Percentiles rank a stretch among this genome's conserved stretches.
Evolutionary conservation across 2,797 vertebrate species (phyloP).

Genomic region (Malacoctenus gilli): DNA sequence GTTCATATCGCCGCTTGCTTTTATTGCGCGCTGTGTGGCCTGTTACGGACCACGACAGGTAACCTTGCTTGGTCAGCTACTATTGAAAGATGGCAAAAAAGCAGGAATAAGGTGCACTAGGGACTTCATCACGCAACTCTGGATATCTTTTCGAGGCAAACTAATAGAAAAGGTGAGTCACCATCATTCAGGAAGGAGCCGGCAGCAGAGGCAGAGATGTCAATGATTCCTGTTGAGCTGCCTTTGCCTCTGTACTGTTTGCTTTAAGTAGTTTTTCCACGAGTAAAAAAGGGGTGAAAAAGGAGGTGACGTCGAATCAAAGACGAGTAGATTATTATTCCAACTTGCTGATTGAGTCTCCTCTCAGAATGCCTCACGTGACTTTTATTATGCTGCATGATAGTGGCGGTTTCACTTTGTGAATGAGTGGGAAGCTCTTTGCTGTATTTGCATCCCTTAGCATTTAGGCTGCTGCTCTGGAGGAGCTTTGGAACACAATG

Average conservation of each 20-base stretch:
- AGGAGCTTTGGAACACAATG: conserved; percentile 2
- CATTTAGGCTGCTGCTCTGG: conserved; percentile 10
- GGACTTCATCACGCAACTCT: conserved; percentile 41
- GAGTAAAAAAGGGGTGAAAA: conserved; percentile 18
- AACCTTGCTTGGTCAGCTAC: conserved; percentile 53
- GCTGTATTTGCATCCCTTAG: conserved; percentile 9
- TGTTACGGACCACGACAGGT: conserved; percentile 39
- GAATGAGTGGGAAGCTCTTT: conserved; percentile 2
- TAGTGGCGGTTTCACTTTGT: conserved; percentile 24
- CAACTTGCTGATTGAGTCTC: conserved; percentile 36
- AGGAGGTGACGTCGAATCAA: conserved; percentile 20
- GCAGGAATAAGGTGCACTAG: conserved; percentile 13
- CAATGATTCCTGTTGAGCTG: conserved; percentile 29
- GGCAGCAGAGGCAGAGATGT: conserved; percentile 39
- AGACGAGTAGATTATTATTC: conserved; percentile 10
- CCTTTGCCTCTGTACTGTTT: background rate
- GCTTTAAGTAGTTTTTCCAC: conserved; percentile 17
- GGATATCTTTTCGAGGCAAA: conserved; percentile 53
- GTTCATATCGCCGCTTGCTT: conserved; percentile 14
- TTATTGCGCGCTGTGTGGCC: conserved; percentile 32
- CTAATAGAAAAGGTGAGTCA: conserved; percentile 51
- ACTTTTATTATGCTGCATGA: conserved; percentile 31
- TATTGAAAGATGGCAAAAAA: conserved; percentile 32
- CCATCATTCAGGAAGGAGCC: conserved; percentile 30
- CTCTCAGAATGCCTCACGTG: conserved; percentile 13